Conservation (phyloP, 2,888 invertebrate genomes). For the Eristalis pertinax region DNA sequence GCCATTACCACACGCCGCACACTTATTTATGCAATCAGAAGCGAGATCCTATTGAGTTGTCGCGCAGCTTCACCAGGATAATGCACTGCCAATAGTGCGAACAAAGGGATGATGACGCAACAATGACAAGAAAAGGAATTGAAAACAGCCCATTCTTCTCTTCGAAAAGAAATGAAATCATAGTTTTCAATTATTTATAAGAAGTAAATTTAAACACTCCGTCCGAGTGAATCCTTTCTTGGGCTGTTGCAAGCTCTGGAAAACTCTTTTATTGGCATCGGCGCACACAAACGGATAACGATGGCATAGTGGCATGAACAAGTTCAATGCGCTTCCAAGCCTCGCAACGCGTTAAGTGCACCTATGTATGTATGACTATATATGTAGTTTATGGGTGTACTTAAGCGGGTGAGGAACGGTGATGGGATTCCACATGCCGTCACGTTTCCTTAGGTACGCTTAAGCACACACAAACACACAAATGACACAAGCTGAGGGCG, state of each 20-base stretch:
- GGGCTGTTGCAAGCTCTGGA: constrained; percentile 31
- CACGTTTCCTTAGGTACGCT: constrained; percentile 58
- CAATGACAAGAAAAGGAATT: neutral
- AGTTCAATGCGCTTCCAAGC: constrained; percentile 64
- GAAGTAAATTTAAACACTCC: constrained; percentile 64
- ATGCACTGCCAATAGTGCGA: constrained; percentile 37
- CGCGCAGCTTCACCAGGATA: constrained; percentile 53
- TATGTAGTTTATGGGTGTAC: constrained; percentile 41
- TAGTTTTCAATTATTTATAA: constrained; percentile 72
- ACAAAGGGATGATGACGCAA: constrained; percentile 19
- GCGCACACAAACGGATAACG: constrained; percentile 48
- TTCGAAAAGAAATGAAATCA: constrained; percentile 59
- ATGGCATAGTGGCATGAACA: constrained; percentile 44
- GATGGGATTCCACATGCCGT: constrained; percentile 50
- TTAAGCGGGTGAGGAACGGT: constrained; percentile 31
- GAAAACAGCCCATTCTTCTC: constrained; percentile 5
- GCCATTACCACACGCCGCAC: constrained; percentile 38
- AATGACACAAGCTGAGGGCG: neutral
- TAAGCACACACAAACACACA: constrained; percentile 35
- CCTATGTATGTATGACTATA: constrained; percentile 10
- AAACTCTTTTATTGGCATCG: constrained; percentile 29
- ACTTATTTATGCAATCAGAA: constrained; percentile 57
- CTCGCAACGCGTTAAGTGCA: constrained; percentile 47
- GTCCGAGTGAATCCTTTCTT: constrained; percentile 63
- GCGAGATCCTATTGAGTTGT: constrained; percentile 56